Percentiles rank a stretch among this genome's conserved stretches.
Evolutionary conservation across 2,797 vertebrate genomes (phyloP).

Genomic region (Coregonus suidteri): DNA sequence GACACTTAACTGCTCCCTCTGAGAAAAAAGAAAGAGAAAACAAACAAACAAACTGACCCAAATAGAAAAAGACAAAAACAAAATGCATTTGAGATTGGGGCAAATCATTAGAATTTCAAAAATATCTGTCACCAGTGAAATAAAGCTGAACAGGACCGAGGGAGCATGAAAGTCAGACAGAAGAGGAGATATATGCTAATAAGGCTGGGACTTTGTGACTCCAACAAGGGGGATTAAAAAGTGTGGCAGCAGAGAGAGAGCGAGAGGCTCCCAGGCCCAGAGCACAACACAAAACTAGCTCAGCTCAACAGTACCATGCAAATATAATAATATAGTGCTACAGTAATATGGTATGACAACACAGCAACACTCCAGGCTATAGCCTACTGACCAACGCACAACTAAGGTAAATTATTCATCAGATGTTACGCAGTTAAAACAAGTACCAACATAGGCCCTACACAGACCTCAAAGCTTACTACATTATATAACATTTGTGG

Average conservation of each 20-base stretch:
- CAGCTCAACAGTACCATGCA: not conserved
- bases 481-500: too few species aligned
- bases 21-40: slow-evolving; percentile 34
- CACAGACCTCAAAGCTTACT: not conserved
- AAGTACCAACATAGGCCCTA: not conserved
- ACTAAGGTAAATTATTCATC: not conserved
- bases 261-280: slow-evolving; percentile 15
- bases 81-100: slow-evolving; percentile 58
- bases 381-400: slow-evolving; percentile 35
- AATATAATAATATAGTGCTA: slow-evolving; percentile 21
- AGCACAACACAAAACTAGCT: slow-evolving; percentile 19
- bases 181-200: slow-evolving; percentile 57
- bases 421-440: not conserved
- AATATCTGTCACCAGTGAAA: slow-evolving; percentile 54
- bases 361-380: slow-evolving; percentile 51
- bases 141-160: slow-evolving; percentile 35
- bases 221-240: slow-evolving; percentile 60
- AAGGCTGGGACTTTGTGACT: slow-evolving; percentile 50
- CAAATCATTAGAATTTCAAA: slow-evolving; percentile 65
- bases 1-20: too few species aligned
- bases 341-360: slow-evolving; percentile 46
- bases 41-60: slow-evolving; percentile 64
- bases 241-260: slow-evolving; percentile 40
- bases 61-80: slow-evolving; percentile 46
- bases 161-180: too few species aligned